Evolutionary conservation across 2,888 invertebrate species (phyloP).

Genomic region (Metacarcinus magister): DNA sequence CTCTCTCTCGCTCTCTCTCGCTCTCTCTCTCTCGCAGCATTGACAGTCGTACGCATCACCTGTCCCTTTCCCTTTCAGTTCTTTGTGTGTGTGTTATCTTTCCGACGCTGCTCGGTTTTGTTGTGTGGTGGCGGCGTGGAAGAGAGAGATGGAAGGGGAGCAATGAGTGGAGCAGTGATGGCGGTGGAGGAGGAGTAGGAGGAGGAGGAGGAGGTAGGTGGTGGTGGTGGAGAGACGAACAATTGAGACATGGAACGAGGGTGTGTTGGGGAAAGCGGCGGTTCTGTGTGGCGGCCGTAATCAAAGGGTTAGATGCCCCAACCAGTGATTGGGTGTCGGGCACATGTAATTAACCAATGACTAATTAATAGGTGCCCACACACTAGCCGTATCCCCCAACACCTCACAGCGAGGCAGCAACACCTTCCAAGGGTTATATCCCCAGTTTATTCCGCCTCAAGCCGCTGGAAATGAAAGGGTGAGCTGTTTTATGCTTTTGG

Average conservation of each 20-base stretch:
- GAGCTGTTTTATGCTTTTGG: constrained; percentile 66
- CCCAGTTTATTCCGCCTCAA: constrained; percentile 65
- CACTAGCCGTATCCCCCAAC: constrained; percentile 66
- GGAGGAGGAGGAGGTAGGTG: background rate
- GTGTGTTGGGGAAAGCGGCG: constrained; percentile 59
- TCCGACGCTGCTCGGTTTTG: constrained; percentile 32
- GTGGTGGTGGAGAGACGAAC: background rate
- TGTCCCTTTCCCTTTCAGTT: constrained; percentile 1
- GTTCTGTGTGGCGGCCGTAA: constrained; percentile 60
- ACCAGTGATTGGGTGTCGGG: constrained; percentile 75
- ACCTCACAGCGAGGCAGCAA: constrained; percentile 59
- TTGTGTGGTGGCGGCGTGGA: constrained; percentile 47
- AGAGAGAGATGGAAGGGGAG: constrained; percentile 14
- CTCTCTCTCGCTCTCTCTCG: constrained; percentile 66
- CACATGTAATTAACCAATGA: constrained; percentile 77
- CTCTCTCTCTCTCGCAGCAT: background rate
- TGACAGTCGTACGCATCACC: background rate
- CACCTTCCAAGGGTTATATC: constrained; percentile 52
- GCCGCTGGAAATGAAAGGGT: constrained; percentile 67
- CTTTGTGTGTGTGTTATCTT: background rate
- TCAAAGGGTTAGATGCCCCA: constrained; percentile 74
- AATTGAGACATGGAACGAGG: background rate
- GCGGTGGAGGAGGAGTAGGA: background rate
- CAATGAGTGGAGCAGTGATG: background rate
- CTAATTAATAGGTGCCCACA: constrained; percentile 74